Conservation (phyloP, 2,888 invertebrate genomes). For the Drosophila macrospina region DNA sequence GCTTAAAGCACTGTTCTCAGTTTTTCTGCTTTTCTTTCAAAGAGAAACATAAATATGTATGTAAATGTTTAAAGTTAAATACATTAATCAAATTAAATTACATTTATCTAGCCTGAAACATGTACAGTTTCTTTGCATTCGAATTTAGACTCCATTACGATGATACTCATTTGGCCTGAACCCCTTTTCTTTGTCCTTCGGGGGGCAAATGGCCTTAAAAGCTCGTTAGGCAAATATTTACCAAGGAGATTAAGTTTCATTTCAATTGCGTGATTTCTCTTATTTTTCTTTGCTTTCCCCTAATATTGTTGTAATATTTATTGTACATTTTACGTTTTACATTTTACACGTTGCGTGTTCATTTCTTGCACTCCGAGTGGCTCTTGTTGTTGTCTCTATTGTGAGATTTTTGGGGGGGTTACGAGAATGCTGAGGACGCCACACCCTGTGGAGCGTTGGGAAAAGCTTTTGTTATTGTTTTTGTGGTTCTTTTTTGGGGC, state of each 20-base stretch:
- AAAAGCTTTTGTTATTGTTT: constrained; percentile 8
- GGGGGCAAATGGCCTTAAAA: constrained; percentile 40
- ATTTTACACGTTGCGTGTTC: constrained; percentile 67
- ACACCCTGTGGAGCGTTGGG: not conserved
- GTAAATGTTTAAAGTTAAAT: too few species aligned
- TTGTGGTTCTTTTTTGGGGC: constrained; percentile 36
- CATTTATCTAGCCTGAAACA: constrained; percentile 21
- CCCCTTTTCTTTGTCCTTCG: constrained; percentile 17
- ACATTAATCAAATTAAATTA: constrained; percentile 27
- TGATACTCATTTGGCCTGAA: constrained; percentile 24
- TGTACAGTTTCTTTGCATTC: constrained; percentile 26
- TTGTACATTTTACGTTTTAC: constrained; percentile 71
- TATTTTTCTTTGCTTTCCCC: constrained; percentile 7
- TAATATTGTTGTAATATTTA: constrained; percentile 58
- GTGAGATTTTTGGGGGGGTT: constrained; percentile 1
- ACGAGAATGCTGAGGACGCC: not conserved
- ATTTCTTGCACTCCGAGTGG: constrained; percentile 61
- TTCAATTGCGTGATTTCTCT: constrained; percentile 50
- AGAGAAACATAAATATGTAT: too few species aligned
- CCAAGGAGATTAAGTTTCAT: constrained; percentile 65
- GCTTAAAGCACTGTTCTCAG: too few species aligned
- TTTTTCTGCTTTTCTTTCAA: too few species aligned
- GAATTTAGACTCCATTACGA: constrained; percentile 32
- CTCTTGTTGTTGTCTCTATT: constrained; percentile 16
- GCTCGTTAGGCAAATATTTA: constrained; percentile 70